Evolutionary conservation across 2,113 vertebrate species (phyloP).

Genomic region (Myocastor coypus): DNA sequence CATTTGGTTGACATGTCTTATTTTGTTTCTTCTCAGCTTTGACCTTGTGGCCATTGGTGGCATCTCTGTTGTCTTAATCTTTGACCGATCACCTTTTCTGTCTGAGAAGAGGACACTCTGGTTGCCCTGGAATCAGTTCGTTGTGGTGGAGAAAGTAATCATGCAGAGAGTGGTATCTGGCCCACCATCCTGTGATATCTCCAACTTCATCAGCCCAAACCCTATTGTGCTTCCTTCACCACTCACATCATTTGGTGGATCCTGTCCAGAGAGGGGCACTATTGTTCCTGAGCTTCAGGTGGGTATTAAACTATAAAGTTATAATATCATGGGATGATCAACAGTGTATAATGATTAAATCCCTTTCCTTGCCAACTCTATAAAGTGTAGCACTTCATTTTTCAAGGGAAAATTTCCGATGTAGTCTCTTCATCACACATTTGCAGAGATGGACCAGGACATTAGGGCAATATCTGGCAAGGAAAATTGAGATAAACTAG

Average conservation of each 20-base stretch:
- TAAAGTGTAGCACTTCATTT: conserved; percentile 1
- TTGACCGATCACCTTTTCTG: conserved; percentile 97
- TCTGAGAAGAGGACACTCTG: conserved; percentile 94
- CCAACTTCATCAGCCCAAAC: conserved; percentile 93
- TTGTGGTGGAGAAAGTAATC: conserved; percentile 95
- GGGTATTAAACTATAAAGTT: conserved; percentile 36
- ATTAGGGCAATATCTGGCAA: not conserved
- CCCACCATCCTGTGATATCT: conserved; percentile 91
- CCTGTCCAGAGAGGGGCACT: conserved; percentile 95
- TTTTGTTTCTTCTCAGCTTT: conserved; percentile 90
- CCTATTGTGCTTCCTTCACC: conserved; percentile 97
- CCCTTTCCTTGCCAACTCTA: not conserved
- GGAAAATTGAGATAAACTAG: conserved; percentile 51
- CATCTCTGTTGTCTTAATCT: conserved; percentile 94
- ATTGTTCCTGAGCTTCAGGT: conserved; percentile 97
- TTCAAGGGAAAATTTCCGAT: conserved; percentile 52
- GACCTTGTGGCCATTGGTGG: conserved; percentile 97
- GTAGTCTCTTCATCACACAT: conserved; percentile 18
- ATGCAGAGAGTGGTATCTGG: conserved; percentile 92
- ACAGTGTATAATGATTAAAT: not conserved
- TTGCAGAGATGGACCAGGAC: not conserved
- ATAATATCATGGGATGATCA: not conserved
- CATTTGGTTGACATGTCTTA: not conserved
- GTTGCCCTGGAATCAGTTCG: conserved; percentile 98
- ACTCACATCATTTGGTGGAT: conserved; percentile 93